Evolutionary conservation across 2,113 vertebrate species (phyloP), one percentile per base, ranked within the genome.

Genomic region (Odocoileus virginianus): DNA sequence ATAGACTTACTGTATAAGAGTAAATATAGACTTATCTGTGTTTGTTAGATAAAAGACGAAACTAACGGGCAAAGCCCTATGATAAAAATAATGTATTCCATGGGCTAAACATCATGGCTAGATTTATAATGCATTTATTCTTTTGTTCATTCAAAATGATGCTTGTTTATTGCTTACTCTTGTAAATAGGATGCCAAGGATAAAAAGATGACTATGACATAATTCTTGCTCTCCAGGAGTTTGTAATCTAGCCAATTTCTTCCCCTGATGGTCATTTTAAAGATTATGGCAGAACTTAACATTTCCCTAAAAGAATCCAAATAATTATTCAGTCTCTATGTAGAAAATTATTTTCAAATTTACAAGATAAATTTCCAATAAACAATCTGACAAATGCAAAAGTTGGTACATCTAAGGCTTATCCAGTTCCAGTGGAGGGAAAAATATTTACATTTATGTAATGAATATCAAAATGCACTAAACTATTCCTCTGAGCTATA

Each of bases 401-500:
- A 71, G 74, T 8, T 50, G 14, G 9, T 87, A 87, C 27, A 95
- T 91, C 33, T 54, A 78, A 94, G 97, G 6, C 8, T 50, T n/a
- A 54, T 87, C 55, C 7, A 92, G 47, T 87, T 97, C 50, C 54
- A 93, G 74, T 12, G 64, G 16, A 71, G 71, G 6, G 1, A 12
- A 33, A 84, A 97, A 27, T 87, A 9, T 92, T 89, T 45, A 76
- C 11, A 67, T 76, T 76, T 90, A 71, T 88, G 54, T 88, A 88
- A 85, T 94, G 40, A 88, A 90, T 92, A 57, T 97, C 21, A 91
- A 52, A 40, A 43, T 55, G 5, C 7, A 5, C 74, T 83, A 96
- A 83, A 98, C 97, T 94, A 91, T 96, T 93, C 17, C 58, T 13
- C 2, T 57, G 67, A 43, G 5, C 28, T 95, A 47, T 95, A 79